Evolutionary conservation across 2,888 invertebrate species (phyloP), one percentile per base, ranked within the genome.

Genomic region (Drosophila yooni): DNA sequence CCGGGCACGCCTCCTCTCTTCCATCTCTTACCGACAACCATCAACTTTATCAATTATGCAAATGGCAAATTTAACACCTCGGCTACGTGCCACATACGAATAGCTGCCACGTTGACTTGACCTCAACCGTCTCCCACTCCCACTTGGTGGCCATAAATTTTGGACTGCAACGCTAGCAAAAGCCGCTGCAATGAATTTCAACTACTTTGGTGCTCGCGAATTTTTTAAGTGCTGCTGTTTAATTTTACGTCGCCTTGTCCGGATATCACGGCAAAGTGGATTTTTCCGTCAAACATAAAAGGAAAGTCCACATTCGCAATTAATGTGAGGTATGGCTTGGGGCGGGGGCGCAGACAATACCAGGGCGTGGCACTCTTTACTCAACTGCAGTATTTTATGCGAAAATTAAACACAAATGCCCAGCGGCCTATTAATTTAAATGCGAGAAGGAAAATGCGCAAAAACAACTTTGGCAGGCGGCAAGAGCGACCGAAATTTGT

Each of bases 41-140:
- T 71, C 73, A 78, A 88, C 81, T 85, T 83, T 89, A 91, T 90
- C 88, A 90, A 90, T 91, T 90, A 90, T 90, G 91, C 85, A 91
- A 91, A 90, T 90, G 82, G 85, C 66, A 87, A 89, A 85, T 88
- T 89, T 90, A 85, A 87, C 91, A 89, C 87, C 87, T 90, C 74
- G 74, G 66, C 73, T 73, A 66, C 70, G 81, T 74, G 81, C 76
- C 74, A 80, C 76, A 77, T 69, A 76, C 75, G 36, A 66, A 51
- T 34, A 31, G 54, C 59, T 59, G 62, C 58, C 56, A 53, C 59
- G 40, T 11, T 56, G 40, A 71, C 11, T 29, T 53, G 36, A 36
- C 29, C 60, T 6, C 36, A 29, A 31, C 29, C 34, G 7, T 3
- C 2, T 21, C 27, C 27, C 15, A 10, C 48, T 36, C 25, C 36